Evolutionary conservation across 1,140 invertebrate genomes (phyloP), one percentile per base, ranked within the genome.

Genomic region (Magallana gigas): DNA sequence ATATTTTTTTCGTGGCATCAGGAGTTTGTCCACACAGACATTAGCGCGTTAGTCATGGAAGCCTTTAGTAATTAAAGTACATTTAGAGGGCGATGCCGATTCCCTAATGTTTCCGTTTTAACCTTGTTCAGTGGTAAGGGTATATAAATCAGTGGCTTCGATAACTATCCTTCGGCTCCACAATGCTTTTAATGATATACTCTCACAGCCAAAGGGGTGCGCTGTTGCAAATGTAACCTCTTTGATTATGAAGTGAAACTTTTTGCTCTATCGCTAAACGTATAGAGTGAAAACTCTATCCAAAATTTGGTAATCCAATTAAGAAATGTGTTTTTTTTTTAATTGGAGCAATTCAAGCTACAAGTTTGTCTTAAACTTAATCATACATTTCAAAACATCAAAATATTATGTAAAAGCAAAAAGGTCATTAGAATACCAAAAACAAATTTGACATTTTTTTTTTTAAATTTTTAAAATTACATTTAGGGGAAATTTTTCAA

Each of bases 61-160:
- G 36, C 68, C 68, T 76, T 23, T 76, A 76, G 23, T 76, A 76
- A 76, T 76, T 18, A 83, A 83, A 83, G 81, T 58, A 83, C 81
- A 57, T n/a, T 83, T 58, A 18, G 81, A 57, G 18, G 57, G 81
- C 48, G 48, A 83, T 57, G 81, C n/a, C 81, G 18, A 57, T 83
- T 83, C 57, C 11, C 57, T 83, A 83, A 83, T 83, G 57, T 83
- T 83, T 83, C 57, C 48, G 68, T 11, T 36, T 29, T 23, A 36
- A 76, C 68, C 68, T 76, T 29, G 68, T 29, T 36, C 68, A 76
- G 8, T 76, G 68, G 2, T 76, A 76, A 76, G 36, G 18, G 18
- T 29, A 29, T 29, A 76, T 76, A 76, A 76, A 76, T 76, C 68
- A 76, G 23, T 76, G 36, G 0, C 6, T 76, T 36, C 23, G 36